Evolutionary conservation across 2,888 invertebrate genomes (phyloP).

Genomic region (Caenorhabditis panamensis): DNA sequence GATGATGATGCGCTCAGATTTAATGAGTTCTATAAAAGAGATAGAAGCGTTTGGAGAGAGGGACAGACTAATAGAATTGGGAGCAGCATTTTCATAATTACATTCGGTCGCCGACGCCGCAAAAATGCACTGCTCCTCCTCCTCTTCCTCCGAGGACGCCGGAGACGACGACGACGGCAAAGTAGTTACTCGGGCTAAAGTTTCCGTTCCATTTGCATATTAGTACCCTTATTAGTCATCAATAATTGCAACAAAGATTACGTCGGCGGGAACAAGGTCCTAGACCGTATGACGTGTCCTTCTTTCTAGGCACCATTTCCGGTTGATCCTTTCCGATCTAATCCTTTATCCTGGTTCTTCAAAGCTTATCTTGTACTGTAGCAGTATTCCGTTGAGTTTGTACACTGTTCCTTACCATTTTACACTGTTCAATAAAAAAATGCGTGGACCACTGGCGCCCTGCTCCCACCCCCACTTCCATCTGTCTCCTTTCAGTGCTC

Average conservation of each 20-base stretch:
- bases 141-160: not conserved
- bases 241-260: conserved; percentile 11
- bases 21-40: conserved; percentile 60
- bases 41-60: conserved; percentile 7
- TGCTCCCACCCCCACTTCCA: not conserved
- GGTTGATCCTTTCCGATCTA: too few species aligned
- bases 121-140: conserved; percentile 33
- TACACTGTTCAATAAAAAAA: too few species aligned
- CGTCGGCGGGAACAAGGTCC: not conserved
- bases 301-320: too few species aligned
- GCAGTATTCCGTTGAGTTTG: too few species aligned
- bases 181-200: not conserved
- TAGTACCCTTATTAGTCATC: conserved; percentile 7
- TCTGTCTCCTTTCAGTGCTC: not conserved
- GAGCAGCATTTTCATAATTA: conserved; percentile 59
- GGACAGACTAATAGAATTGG: conserved; percentile 49
- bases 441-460: not conserved
- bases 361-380: too few species aligned
- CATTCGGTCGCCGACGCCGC: conserved; percentile 33
- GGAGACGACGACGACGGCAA: not conserved
- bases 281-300: not conserved
- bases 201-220: conserved; percentile 13
- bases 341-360: too few species aligned
- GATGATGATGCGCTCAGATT: conserved; percentile 59
- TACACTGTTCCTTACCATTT: too few species aligned